Percentiles rank a stretch among this genome's conserved stretches.
These are phyloP conservation scores for Scaptomyza pallida DNA, from an alignment of 1,140 invertebrate genomes.

Conservation along the genomic window DNA sequence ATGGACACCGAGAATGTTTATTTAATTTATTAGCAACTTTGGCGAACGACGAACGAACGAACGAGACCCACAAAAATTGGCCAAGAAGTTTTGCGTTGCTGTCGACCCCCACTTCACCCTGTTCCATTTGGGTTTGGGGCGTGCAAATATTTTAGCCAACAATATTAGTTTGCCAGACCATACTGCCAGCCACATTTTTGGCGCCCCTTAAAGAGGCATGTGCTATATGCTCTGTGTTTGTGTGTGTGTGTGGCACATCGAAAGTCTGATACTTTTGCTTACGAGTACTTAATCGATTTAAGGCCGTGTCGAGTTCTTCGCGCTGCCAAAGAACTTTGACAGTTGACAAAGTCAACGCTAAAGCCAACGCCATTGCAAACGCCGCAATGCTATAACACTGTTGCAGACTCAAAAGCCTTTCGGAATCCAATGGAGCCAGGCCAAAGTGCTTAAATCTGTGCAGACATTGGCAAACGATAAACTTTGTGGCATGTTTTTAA, in stretches of 20 bases:
- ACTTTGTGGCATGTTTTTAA: conserved; percentile 41
- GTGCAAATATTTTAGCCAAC: conserved; percentile 45
- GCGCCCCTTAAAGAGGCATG: conserved; percentile 28
- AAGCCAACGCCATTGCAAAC: conserved; percentile 3
- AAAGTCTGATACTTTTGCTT: conserved; percentile 33
- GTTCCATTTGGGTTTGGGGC: neutral
- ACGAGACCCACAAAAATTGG: conserved; percentile 44
- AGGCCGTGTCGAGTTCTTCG: conserved; percentile 24
- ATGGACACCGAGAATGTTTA: conserved; percentile 43
- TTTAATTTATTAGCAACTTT: conserved; percentile 66
- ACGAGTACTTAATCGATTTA: conserved; percentile 51
- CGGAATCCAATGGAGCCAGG: conserved; percentile 17
- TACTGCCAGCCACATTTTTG: conserved; percentile 34
- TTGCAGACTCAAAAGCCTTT: conserved; percentile 4
- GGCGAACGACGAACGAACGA: conserved; percentile 31
- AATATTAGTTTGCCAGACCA: conserved; percentile 40
- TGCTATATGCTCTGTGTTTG: neutral
- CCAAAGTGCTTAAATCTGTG: conserved; percentile 23
- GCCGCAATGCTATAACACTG: no score
- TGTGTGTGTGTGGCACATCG: neutral
- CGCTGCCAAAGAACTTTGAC: conserved; percentile 44
- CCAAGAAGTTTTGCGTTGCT: conserved; percentile 40
- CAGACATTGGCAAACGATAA: conserved; percentile 27
- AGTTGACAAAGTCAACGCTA: conserved; percentile 29
- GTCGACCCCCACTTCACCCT: neutral